Evolutionary conservation across 1,140 invertebrate genomes (phyloP), one percentile per base, ranked within the genome.

Genomic region (Drosophila pseudoobscura): DNA sequence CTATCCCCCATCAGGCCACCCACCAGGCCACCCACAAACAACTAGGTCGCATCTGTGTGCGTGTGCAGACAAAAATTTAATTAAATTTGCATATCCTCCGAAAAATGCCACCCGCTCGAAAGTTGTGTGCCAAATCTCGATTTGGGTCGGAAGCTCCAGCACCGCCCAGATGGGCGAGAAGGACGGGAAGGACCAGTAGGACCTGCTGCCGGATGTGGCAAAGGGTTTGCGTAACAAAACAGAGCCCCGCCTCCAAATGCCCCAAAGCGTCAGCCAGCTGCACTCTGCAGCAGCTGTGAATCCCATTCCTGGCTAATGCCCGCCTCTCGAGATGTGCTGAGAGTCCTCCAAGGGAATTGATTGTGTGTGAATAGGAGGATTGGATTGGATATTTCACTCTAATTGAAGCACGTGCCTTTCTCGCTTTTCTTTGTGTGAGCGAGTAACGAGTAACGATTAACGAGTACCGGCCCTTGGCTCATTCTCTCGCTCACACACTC

Each of bases 21-120:
- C 31, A 3, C 8, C 31, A 29, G 29, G 22, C 51, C 20, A n/a
- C 15, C 29, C 17, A 17, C 17, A 53, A 39, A 13, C 15, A 43
- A 51, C 58, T 52, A 46, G 35, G 44, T 49, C 17, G 53, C 22
- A 24, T 13, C 44, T 57, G 64, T 45, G 39, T 70, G 66, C 9
- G 47, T 6, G 71, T 74, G 41, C 47, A 63, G 41, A 57, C 35
- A 74, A 74, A 74, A 75, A 75, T 75, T 75, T 75, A 75, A 75
- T 75, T 75, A 75, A 75, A 75, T 75, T 75, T 75, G 71, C 53
- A 75, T 75, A 74, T 60, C 73, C 22, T 46, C 51, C 24, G 20
- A 56, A 64, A 75, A 74, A 74, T 64, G 70, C 70, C 75, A 71
- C 47, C 29, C 29, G 2, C 51, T 39, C 26, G 66, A 43, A 57